Conservation (phyloP, 2,888 invertebrate species). For the Mythimna pallens region DNA sequence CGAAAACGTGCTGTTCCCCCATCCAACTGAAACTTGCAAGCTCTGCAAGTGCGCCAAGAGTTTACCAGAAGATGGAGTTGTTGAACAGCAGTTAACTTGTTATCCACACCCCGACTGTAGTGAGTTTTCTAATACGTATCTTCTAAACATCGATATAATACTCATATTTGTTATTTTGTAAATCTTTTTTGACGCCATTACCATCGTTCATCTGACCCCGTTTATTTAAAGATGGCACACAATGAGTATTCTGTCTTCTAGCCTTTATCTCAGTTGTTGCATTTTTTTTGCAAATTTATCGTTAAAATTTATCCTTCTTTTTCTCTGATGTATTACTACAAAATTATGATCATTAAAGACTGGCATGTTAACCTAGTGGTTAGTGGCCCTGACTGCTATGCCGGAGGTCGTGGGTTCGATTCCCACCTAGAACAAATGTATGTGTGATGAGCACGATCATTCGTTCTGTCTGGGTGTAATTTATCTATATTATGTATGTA, state of each 20-base stretch:
- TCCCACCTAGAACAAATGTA: too few relatives aligned
- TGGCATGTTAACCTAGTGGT: too few relatives aligned
- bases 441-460: too few relatives aligned
- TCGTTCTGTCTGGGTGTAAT: too few relatives aligned
- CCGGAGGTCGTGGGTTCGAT: too few relatives aligned
- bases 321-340: not conserved
- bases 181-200: not conserved
- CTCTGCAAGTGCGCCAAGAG: conserved; percentile 75
- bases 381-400: too few relatives aligned
- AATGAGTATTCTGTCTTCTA: not conserved
- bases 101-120: conserved; percentile 73
- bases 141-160: not conserved
- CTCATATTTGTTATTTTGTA: not conserved
- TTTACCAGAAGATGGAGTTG: conserved; percentile 40
- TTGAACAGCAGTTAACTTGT: conserved; percentile 73
- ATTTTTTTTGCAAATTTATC: too few relatives aligned
- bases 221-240: not conserved
- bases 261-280: not conserved
- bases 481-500: too few relatives aligned
- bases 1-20: conserved; percentile 75
- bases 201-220: not conserved
- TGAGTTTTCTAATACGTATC: conserved; percentile 57
- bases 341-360: too few relatives aligned
- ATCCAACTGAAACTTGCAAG: conserved; percentile 75
- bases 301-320: not conserved